A percentile compares a stretch with the other conserved stretches of the same genome.
phyloP scores from a whole-genome alignment of 2,113 vertebrate genomes.

The Chaetodon auriga region DNA sequence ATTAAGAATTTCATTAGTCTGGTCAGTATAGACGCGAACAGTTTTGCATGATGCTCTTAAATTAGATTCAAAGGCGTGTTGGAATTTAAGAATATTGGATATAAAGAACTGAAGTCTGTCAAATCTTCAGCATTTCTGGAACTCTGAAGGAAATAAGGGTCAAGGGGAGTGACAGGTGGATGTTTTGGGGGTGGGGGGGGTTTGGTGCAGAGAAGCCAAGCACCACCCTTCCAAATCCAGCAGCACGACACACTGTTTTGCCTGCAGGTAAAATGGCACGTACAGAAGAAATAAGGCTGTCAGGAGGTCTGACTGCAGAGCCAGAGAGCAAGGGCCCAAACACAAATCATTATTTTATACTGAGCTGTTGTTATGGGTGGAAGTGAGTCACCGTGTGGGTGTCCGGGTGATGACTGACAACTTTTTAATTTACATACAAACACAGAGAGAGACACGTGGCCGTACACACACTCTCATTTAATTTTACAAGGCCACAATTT shows the following conservation, averaged over 20 bases:
- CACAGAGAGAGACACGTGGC: neutral
- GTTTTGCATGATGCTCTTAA: neutral
- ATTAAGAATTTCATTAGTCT: neutral
- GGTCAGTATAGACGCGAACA: neutral
- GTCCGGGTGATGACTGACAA: conserved; percentile 1
- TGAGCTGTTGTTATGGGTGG: conserved; percentile 19
- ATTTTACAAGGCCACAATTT: too few relatives aligned
- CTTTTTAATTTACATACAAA: conserved; percentile 23
- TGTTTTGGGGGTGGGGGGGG: too few relatives aligned
- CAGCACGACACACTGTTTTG: neutral
- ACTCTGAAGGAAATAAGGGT: neutral
- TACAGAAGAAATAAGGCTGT: conserved; percentile 2
- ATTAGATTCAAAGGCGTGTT: neutral
- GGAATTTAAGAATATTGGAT: neutral
- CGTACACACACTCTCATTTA: neutral
- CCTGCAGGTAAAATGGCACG: conserved; percentile 28
- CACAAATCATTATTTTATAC: neutral
- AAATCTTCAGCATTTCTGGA: neutral
- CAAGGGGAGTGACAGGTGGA: too few relatives aligned
- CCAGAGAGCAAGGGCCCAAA: neutral
- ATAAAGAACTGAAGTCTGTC: neutral
- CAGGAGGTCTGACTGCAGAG: neutral
- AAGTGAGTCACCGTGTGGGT: conserved; percentile 34
- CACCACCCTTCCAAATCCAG: neutral
- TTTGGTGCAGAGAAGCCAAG: neutral